Evolutionary conservation across 2,797 vertebrate genomes (phyloP).

Genomic region (Poecilia velifera): DNA sequence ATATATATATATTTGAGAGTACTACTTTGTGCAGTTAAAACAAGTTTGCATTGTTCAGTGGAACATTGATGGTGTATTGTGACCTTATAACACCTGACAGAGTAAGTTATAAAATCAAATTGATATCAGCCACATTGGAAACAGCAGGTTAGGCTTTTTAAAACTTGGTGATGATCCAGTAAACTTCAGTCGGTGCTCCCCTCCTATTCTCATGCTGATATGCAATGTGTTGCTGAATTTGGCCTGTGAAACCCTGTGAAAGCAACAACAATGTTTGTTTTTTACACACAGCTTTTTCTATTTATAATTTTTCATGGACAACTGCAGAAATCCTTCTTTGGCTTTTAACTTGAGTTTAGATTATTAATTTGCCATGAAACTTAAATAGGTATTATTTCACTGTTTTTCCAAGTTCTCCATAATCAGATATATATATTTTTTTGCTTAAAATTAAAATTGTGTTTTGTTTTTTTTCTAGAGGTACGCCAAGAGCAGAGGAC

Average conservation of each 20-base stretch:
- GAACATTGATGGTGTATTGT: no score
- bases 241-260: background rate
- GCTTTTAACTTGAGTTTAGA: background rate
- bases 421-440: background rate
- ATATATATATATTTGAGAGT: no score
- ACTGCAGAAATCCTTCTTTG: background rate
- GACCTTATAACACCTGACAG: no score
- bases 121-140: no score
- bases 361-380: background rate
- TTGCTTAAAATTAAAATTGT: background rate
- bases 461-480: slow-evolving; percentile 47
- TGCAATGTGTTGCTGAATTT: background rate
- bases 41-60: no score
- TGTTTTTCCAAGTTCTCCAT: background rate
- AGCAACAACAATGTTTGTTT: background rate
- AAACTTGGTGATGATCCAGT: no score
- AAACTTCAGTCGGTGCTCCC: no score
- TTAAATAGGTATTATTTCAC: background rate
- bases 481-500: slow-evolving; percentile 78
- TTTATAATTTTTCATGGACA: background rate
- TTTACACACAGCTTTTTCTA: background rate
- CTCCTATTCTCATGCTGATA: background rate
- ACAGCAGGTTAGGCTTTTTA: no score
- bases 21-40: no score
- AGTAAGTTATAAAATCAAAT: no score